These are phyloP conservation scores for Hofmannophila pseudospretella DNA, from an alignment of 2,888 invertebrate genomes.

Conservation along the genomic window DNA sequence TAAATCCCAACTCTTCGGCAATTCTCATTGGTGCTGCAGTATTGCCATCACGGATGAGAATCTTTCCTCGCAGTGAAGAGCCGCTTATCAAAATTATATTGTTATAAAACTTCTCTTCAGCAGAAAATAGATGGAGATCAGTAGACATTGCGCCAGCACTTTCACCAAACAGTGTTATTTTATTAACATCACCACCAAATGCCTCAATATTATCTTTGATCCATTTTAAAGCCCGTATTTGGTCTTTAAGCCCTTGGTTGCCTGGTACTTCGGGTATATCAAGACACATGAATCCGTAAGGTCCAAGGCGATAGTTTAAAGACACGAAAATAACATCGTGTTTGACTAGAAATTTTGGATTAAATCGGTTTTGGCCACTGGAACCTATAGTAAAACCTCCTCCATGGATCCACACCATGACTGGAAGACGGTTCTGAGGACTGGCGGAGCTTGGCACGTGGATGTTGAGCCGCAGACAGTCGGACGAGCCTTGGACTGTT, in stretches of 20 bases:
- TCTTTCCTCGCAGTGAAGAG: constrained; percentile 7
- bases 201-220: constrained; percentile 39
- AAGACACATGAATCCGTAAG: constrained; percentile 53
- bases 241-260: constrained; percentile 52
- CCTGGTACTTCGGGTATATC: constrained; percentile 46
- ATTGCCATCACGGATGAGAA: not conserved
- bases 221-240: constrained; percentile 41
- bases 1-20: constrained; percentile 23
- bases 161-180: constrained; percentile 41
- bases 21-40: constrained; percentile 19
- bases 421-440: constrained; percentile 29
- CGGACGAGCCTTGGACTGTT: constrained; percentile 48
- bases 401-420: constrained; percentile 47
- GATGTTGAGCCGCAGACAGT: constrained; percentile 80
- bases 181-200: constrained; percentile 43
- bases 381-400: constrained; percentile 37
- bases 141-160: constrained; percentile 44
- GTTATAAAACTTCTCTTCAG: constrained; percentile 29
- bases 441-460: constrained; percentile 63
- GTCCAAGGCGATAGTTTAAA: constrained; percentile 42
- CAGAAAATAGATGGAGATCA: constrained; percentile 36
- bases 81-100: constrained; percentile 28
- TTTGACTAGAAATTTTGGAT: constrained; percentile 35
- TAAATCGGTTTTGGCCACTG: constrained; percentile 21
- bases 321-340: constrained; percentile 37